Conservation (phyloP, 2,113 vertebrate genomes). For the Myrmophylax atrothorax region DNA sequence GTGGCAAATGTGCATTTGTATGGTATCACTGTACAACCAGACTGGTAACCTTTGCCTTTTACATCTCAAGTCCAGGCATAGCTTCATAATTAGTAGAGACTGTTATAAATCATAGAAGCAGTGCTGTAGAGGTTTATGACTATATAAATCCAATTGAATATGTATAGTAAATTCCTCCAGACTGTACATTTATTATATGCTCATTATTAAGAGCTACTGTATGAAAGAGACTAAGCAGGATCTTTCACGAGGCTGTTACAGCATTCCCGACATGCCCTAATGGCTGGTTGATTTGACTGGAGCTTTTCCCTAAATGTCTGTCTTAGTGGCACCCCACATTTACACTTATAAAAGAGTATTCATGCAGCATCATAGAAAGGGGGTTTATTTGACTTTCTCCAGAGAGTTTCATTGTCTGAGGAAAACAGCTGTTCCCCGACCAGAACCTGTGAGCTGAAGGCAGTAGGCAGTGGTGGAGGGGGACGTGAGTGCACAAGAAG, state of each 20-base stretch:
- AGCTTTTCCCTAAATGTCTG: slow-evolving; percentile 26
- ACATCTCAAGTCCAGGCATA: slow-evolving; percentile 38
- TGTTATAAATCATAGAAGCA: slow-evolving; percentile 70
- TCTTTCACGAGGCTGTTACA: slow-evolving; percentile 39
- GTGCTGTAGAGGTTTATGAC: slow-evolving; percentile 71
- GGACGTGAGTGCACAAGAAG: neutral
- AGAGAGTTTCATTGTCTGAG: slow-evolving; percentile 45
- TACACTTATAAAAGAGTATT: slow-evolving; percentile 50
- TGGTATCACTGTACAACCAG: slow-evolving; percentile 13
- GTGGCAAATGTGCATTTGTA: neutral
- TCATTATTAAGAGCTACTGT: slow-evolving; percentile 69
- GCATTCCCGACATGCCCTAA: slow-evolving; percentile 62
- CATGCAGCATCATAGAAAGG: slow-evolving; percentile 33
- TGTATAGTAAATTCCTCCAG: slow-evolving; percentile 68
- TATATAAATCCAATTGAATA: slow-evolving; percentile 70
- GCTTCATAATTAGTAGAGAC: slow-evolving; percentile 62
- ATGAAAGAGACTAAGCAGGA: slow-evolving; percentile 40
- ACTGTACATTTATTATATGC: slow-evolving; percentile 69
- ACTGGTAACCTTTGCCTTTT: slow-evolving; percentile 9
- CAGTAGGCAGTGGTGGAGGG: neutral
- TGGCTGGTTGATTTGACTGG: slow-evolving; percentile 27
- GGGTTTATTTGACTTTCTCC: slow-evolving; percentile 22
- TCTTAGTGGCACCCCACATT: slow-evolving; percentile 46
- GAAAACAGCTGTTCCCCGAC: neutral
- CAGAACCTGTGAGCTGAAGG: neutral